These are phyloP conservation scores for Dromiciops gliroides DNA, from an alignment of 2,113 vertebrate species.

Conservation along the genomic window DNA sequence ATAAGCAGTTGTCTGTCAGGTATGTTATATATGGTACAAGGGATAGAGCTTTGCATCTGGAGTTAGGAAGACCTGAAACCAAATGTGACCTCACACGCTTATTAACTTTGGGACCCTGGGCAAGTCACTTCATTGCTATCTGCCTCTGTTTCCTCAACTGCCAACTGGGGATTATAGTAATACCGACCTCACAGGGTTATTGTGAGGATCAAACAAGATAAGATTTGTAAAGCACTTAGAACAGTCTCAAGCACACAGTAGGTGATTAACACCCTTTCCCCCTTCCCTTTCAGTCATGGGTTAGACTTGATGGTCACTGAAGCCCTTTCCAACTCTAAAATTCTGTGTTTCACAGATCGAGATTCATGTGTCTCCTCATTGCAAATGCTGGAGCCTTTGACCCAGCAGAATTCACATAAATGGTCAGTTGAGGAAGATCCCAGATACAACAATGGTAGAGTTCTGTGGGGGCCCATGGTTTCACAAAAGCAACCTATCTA, in stretches of 20 bases:
- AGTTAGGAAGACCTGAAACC: not conserved
- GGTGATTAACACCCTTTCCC: not conserved
- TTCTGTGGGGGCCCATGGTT: not conserved
- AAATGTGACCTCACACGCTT: not conserved
- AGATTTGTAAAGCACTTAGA: not conserved
- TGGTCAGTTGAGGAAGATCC: not conserved
- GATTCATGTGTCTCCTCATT: not conserved
- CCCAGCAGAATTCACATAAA: not conserved
- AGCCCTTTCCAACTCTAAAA: not conserved
- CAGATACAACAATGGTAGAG: not conserved
- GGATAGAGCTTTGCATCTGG: not conserved
- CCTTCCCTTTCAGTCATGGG: not conserved
- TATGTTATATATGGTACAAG: too few relatives aligned
- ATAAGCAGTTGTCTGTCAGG: too few relatives aligned
- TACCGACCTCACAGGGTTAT: not conserved
- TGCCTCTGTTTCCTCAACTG: slow-evolving; percentile 1
- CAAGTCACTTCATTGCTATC: not conserved
- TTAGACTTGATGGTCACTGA: not conserved
- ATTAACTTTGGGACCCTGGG: not conserved
- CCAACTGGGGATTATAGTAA: not conserved
- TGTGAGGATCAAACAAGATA: not conserved
- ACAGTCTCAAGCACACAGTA: not conserved
- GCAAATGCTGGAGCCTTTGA: not conserved
- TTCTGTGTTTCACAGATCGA: not conserved
- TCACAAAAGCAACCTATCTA: not conserved